phyloP scores from a whole-genome alignment of 2,797 vertebrate species.

The Hydrophis major region DNA sequence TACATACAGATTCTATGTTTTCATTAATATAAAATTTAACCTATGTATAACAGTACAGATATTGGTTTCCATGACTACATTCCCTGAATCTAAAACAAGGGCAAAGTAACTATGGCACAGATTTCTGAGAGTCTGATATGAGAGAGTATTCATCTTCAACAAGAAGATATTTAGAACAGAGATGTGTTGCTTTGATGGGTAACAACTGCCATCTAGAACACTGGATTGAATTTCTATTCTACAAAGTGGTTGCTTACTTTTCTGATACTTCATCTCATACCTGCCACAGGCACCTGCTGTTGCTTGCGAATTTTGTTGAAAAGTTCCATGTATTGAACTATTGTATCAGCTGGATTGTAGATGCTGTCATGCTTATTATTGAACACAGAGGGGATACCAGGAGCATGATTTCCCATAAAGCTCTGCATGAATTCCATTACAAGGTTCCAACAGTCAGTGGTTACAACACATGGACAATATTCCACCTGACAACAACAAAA shows the following conservation, averaged over 20 bases:
- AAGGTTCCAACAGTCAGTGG: constrained; percentile 95
- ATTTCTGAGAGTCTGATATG: neutral
- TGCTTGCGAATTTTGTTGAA: constrained; percentile 96
- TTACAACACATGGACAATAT: constrained; percentile 92
- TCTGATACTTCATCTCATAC: constrained; percentile 75
- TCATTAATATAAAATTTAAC: neutral
- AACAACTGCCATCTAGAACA: neutral
- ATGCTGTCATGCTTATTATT: constrained; percentile 84
- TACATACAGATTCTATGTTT: neutral
- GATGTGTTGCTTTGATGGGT: neutral
- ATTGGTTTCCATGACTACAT: neutral
- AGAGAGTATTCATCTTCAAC: neutral
- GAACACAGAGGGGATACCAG: constrained; percentile 85
- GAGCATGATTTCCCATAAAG: constrained; percentile 84
- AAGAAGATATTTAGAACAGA: neutral
- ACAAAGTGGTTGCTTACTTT: neutral
- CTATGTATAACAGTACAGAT: neutral
- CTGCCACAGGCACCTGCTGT: constrained; percentile 84
- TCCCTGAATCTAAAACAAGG: neutral
- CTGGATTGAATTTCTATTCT: neutral
- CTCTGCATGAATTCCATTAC: constrained; percentile 95
- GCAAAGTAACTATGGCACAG: neutral
- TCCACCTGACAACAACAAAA: constrained; percentile 80
- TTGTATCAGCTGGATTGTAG: constrained; percentile 86
- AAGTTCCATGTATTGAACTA: constrained; percentile 95